A percentile compares a stretch with the other conserved stretches of the same genome.
These are phyloP conservation scores for Mamestra brassicae DNA, from an alignment of 2,888 invertebrate species.

Conservation along the genomic window DNA sequence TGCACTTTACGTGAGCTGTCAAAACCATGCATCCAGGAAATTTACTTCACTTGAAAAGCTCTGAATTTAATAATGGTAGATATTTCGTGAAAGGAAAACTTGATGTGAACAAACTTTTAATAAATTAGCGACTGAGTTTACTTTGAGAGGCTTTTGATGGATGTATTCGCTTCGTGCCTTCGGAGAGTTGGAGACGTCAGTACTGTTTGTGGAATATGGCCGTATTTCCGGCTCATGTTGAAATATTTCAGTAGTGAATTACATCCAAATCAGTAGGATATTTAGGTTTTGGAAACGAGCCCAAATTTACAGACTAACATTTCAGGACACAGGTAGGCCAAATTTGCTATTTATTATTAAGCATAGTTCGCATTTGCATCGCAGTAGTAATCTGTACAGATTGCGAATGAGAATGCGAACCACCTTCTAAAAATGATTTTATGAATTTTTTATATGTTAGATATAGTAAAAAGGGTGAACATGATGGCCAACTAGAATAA, in stretches of 20 bases:
- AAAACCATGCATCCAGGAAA: neutral
- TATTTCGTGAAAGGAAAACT: neutral
- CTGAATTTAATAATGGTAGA: neutral
- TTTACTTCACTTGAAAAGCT: conserved; percentile 4
- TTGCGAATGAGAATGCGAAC: too few species aligned
- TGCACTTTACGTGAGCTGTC: neutral
- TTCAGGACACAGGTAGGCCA: neutral
- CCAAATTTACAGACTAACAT: neutral
- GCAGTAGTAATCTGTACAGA: too few species aligned
- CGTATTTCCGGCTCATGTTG: neutral
- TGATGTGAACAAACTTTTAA: conserved; percentile 2
- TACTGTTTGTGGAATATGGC: neutral
- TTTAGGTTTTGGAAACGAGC: neutral
- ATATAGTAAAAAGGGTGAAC: too few species aligned
- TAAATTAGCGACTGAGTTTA: conserved; percentile 11
- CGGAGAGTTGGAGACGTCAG: neutral
- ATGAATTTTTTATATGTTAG: too few species aligned
- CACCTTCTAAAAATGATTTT: too few species aligned
- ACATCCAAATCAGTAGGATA: neutral
- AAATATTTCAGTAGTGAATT: neutral
- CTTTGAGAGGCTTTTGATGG: conserved; percentile 16
- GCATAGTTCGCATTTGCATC: too few species aligned
- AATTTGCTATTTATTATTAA: too few species aligned
- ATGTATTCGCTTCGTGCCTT: conserved; percentile 1
- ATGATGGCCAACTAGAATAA: too few species aligned